A percentile compares a stretch with the other conserved stretches of the same genome.
These are phyloP conservation scores for Diadegma fenestrale DNA, from an alignment of 2,888 invertebrate genomes.

Conservation along the genomic window DNA sequence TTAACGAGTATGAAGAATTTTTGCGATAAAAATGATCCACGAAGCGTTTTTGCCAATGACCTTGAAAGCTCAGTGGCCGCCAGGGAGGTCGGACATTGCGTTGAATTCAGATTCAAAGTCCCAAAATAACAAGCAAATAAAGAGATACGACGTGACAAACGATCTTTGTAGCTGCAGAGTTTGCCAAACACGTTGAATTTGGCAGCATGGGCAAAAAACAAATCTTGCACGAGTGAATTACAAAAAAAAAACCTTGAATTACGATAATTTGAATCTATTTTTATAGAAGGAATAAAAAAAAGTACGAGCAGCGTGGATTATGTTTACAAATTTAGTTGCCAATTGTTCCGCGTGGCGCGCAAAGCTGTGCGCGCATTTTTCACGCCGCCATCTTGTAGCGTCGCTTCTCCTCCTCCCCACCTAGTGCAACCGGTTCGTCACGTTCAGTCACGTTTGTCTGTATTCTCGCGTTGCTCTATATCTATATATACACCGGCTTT, in stretches of 20 bases:
- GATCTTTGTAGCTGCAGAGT: background rate
- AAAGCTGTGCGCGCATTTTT: constrained; percentile 7
- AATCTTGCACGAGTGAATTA: background rate
- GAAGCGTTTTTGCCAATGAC: background rate
- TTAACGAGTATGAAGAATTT: background rate
- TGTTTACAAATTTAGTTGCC: constrained; percentile 22
- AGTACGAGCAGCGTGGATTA: background rate
- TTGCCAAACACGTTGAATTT: constrained; percentile 7
- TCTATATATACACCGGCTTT: constrained; percentile 1
- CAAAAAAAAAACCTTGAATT: background rate
- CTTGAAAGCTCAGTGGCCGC: constrained; percentile 27
- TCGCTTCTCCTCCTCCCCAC: background rate
- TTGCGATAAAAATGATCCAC: background rate
- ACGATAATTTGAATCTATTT: background rate
- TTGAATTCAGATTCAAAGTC: background rate
- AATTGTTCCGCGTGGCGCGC: constrained; percentile 9
- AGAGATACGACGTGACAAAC: background rate
- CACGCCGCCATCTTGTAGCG: constrained; percentile 28
- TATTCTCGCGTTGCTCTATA: background rate
- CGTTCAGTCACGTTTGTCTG: background rate
- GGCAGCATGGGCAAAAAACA: background rate
- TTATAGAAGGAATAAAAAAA: background rate
- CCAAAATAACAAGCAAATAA: constrained; percentile 22
- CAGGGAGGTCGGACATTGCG: constrained; percentile 7
- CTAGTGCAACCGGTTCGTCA: background rate